phyloP scores from a whole-genome alignment of 1,140 invertebrate species.

The Eufriesea mexicana region DNA sequence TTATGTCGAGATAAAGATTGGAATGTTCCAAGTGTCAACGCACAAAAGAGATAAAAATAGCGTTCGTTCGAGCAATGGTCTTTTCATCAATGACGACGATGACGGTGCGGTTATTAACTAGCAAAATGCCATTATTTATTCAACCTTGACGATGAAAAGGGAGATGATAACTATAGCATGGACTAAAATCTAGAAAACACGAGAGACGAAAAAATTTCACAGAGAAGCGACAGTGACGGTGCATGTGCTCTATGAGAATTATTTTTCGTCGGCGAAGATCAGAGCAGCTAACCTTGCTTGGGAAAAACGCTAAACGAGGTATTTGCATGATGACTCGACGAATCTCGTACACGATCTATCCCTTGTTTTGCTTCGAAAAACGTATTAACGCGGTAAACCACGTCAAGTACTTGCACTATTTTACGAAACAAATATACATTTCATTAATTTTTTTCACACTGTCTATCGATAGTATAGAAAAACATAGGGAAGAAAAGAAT shows the following conservation, averaged over 20 bases:
- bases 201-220: slow-evolving; percentile 34
- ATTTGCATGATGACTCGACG: slow-evolving; percentile 53
- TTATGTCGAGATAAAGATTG: not conserved
- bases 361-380: slow-evolving; percentile 31
- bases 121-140: slow-evolving; percentile 76
- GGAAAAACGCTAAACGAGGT: slow-evolving; percentile 55
- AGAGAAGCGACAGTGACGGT: slow-evolving; percentile 45
- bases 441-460: not conserved
- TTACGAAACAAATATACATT: not conserved
- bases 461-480: too few species aligned
- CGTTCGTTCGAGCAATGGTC: slow-evolving; percentile 5
- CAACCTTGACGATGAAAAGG: slow-evolving; percentile 46
- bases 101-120: slow-evolving; percentile 74
- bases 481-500: too few species aligned
- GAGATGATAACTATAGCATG: not conserved
- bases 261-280: slow-evolving; percentile 58
- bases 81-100: slow-evolving; percentile 47
- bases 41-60: slow-evolving; percentile 8
- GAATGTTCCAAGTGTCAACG: not conserved
- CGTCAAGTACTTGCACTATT: slow-evolving; percentile 51
- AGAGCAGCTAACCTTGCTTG: slow-evolving; percentile 22
- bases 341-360: slow-evolving; percentile 12
- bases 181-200: slow-evolving; percentile 39
- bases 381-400: slow-evolving; percentile 28
- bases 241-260: slow-evolving; percentile 41